Base-by-base conservation (phyloP, 1,140 invertebrate species). In the Cryptotermes secundus region DNA sequence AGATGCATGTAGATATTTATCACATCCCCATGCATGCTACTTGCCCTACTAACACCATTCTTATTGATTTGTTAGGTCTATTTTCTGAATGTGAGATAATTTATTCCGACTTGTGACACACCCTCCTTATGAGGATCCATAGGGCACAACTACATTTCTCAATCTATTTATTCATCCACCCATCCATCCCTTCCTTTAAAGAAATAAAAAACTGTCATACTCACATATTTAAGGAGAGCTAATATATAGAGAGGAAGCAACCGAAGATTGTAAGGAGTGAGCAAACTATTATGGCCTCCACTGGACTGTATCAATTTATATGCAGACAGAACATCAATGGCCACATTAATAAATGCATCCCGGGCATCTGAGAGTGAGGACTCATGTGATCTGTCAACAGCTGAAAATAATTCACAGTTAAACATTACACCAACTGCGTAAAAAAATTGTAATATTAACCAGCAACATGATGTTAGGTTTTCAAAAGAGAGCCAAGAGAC, bases 341-440 rank as follows among this genome's bases (percentile, higher is more conserved):
- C 96, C 65, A 97, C 98, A 91, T 99, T 99, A 79, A 99, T 96
- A 84, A 99, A 93, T 19, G 98, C 99, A 90, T 99, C 99, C 81
- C 97, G 91, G 7, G 98, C 98, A 91, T 99, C 98, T 7, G 94
- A 93, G 87, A 99, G 90, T 72, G 95, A 96, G 22, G 96, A 95
- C 79, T 95, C 92, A 85, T 96, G 91, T 85, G 96, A 97, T 82
- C 97, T 92, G 89, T 99, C 99, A 35, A 99, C 98, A 87, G 97
- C 97, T 96, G 88, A 87, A 90, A 81, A 83, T 79, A 12, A 72
- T 34, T 4, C n/a, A 24, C 16, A 45, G 53, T 9, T 36, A 42
- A 26, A 81, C 26, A 81, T 38, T 31, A 72, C 4, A 72, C 6
- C 4, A 83, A 59, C 24, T 59, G 53, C 53, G 3, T 9, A 59